Evolutionary conservation across 2,888 invertebrate genomes (phyloP).

Genomic region (Acanthosepion lycidas): DNA sequence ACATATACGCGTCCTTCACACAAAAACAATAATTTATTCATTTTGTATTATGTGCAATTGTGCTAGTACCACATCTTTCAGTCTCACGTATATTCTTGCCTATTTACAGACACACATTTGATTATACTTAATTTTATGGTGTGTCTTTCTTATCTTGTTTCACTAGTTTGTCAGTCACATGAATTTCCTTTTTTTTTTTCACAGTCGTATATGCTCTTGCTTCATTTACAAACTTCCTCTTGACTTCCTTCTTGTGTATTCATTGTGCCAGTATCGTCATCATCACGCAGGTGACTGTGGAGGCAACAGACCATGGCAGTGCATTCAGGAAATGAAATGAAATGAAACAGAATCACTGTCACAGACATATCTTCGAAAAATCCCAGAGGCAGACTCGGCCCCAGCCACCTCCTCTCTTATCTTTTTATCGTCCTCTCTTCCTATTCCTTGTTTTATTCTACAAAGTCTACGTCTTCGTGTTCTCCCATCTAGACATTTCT

Average conservation of each 20-base stretch:
- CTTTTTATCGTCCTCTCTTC: not conserved
- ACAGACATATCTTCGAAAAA: not conserved
- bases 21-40: no score
- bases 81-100: not conserved
- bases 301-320: not conserved
- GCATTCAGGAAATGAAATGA: not conserved
- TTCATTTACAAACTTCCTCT: not conserved
- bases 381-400: not conserved
- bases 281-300: constrained; percentile 33
- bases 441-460: not conserved
- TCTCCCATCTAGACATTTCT: not conserved
- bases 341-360: constrained; percentile 17
- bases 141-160: not conserved
- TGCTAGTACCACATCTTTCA: not conserved
- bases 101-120: not conserved
- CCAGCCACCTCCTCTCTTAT: not conserved
- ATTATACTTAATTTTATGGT: not conserved
- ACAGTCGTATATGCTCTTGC: not conserved
- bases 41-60: not conserved
- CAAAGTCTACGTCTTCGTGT: not conserved
- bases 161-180: not conserved
- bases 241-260: not conserved
- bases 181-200: not conserved
- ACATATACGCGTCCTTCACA: no score
- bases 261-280: not conserved